Base-by-base conservation (phyloP, 2,113 vertebrate genomes). In the Charina bottae region DNA sequence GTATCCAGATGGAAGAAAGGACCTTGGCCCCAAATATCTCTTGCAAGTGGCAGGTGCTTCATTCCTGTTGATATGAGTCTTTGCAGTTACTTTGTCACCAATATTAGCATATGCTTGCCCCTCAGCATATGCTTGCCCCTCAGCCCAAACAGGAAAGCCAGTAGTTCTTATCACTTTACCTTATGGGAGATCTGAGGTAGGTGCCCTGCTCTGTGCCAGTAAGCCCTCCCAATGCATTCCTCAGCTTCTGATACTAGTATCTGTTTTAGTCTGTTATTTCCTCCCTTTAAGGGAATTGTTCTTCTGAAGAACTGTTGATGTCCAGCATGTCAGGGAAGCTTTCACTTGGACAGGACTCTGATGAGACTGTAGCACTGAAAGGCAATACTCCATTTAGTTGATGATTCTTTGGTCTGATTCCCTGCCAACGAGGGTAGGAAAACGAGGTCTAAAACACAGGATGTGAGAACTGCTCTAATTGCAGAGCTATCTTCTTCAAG, bases 141-240 rank as follows among this genome's bases (percentile, higher is more conserved):
- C 72, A 78, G 72, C 72, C 72, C 72, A 78, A 78, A 78, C 72
- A 78, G 72, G 72, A 78, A 78, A 78, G 72, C 33, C 72, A 78
- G 33, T 23, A 78, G 17, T 78, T 78, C 17, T 78, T 78, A 78
- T 78, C 72, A 78, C 33, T 78, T 78, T 78, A 78, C 17, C 42
- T 33, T 42, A 78, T 23, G 7, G 72, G 33, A 78, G 49, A 78
- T 78, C 72, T 78, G 72, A 78, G 33, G 72, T 78, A 78, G 33
- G 15, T 78, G 33, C 72, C 72, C 72, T 78, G 33, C 42, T 78
- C 42, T 0, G 72, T 78, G 72, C 72, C 33, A 78, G 72, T 42
- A 78, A 78, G 33, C 72, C 72, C 72, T 78, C 72, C 72, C 72
- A 78, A 78, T 78, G 42, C 21, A 78, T 42, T 78, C 17, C 68